Conservation (phyloP, 1,140 invertebrate species). For the Drosophila subobscura region DNA sequence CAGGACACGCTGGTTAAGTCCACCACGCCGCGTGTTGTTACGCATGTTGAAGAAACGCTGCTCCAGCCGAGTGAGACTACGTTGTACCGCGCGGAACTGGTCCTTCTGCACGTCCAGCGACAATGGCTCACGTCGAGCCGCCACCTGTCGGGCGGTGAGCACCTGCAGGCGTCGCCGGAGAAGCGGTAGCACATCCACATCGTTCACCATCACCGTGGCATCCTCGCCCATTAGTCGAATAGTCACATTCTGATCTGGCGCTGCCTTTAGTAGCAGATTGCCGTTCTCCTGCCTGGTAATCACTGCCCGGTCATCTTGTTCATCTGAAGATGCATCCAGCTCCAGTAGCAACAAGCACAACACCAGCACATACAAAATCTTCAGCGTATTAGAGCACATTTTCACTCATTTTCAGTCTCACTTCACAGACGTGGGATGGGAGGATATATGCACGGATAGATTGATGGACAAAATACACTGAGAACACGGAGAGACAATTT, state of each 20-base stretch:
- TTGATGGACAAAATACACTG: too few relatives aligned
- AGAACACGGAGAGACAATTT: neutral
- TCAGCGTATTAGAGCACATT: conserved; percentile 7
- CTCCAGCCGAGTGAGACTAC: conserved; percentile 30
- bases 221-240: conserved; percentile 63
- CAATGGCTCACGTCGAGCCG: conserved; percentile 25
- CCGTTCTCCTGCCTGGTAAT: conserved; percentile 22
- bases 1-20: conserved; percentile 22
- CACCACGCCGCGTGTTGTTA: conserved; percentile 30
- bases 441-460: too few relatives aligned
- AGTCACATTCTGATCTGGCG: conserved; percentile 58
- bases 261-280: conserved; percentile 54
- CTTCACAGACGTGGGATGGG: neutral
- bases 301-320: conserved; percentile 6
- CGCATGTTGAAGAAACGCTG: conserved; percentile 22
- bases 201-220: conserved; percentile 58
- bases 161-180: conserved; percentile 31
- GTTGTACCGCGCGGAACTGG: conserved; percentile 42
- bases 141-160: conserved; percentile 10
- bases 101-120: conserved; percentile 45
- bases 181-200: conserved; percentile 50
- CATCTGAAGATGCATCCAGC: neutral
- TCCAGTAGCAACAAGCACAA: conserved; percentile 18
- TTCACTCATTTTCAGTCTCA: conserved; percentile 31
- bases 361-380: conserved; percentile 2